Conservation (phyloP, 1,140 invertebrate species). For the Pachypsylla venusta region DNA sequence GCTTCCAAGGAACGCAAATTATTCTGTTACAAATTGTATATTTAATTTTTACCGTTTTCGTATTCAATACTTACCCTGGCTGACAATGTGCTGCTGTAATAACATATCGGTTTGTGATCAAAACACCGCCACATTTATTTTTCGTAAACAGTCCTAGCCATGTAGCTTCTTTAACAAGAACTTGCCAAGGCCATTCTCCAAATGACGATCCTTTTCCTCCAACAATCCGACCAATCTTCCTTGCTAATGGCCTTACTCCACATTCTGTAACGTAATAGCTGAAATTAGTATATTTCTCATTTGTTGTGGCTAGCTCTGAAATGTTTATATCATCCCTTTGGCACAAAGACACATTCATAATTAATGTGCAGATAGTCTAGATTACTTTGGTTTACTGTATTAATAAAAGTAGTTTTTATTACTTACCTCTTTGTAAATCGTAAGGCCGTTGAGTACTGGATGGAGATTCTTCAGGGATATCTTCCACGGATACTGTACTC, state of each 20-base stretch:
- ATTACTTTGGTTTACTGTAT: too few species aligned
- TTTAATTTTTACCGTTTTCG: too few species aligned
- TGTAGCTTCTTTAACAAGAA: conserved; percentile 75
- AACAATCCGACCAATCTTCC: conserved; percentile 66
- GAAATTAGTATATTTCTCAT: too few species aligned
- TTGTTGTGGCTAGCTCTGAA: too few species aligned
- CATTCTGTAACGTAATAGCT: conserved; percentile 75
- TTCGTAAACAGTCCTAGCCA: conserved; percentile 91
- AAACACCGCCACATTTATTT: conserved; percentile 86
- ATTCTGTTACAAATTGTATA: too few species aligned
- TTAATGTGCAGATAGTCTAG: not conserved
- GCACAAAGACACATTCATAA: not conserved
- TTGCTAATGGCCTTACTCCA: conserved; percentile 60
- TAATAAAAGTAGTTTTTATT: too few species aligned
- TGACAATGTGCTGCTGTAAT: conserved; percentile 89
- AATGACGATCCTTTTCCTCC: conserved; percentile 72
- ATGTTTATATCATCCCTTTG: too few species aligned
- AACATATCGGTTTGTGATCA: conserved; percentile 70
- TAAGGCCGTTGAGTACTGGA: not conserved
- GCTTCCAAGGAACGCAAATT: too few species aligned
- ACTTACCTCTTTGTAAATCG: not conserved
- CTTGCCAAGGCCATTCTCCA: conserved; percentile 88
- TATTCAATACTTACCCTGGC: conserved; percentile 73
- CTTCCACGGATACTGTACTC: conserved; percentile 17
- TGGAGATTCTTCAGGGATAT: not conserved